phyloP scores from a whole-genome alignment of 2,888 invertebrate species.

The Eupithecia insigniata region DNA sequence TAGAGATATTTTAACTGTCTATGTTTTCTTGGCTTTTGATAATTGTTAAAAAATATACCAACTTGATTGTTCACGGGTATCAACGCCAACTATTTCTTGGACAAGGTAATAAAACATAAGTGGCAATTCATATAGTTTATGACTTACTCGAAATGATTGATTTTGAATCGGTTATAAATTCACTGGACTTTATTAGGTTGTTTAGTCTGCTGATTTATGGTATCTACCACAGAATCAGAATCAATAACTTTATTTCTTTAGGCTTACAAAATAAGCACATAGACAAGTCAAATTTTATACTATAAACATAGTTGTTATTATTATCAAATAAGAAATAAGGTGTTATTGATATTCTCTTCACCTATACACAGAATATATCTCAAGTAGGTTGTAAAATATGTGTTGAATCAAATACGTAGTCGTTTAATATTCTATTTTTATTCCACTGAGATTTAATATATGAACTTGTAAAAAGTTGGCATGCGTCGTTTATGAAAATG shows the following conservation, averaged over 20 bases:
- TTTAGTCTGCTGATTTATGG: constrained; percentile 15
- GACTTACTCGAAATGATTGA: neutral
- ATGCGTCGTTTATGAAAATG: neutral
- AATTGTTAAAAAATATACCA: neutral
- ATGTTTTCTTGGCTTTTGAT: neutral
- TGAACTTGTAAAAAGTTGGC: neutral
- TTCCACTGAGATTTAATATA: neutral
- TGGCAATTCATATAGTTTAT: constrained; percentile 2
- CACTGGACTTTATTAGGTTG: neutral
- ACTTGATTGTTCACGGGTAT: neutral
- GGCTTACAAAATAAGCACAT: too few species aligned
- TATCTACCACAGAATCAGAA: neutral
- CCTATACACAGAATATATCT: too few species aligned
- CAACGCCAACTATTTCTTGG: neutral
- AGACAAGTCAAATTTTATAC: too few species aligned
- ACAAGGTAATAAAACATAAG: neutral
- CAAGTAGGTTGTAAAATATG: neutral
- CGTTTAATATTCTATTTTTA: neutral
- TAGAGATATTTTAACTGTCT: constrained; percentile 29
- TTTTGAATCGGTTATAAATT: constrained; percentile 8
- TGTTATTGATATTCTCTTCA: too few species aligned
- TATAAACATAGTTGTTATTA: too few species aligned
- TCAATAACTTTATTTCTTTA: too few species aligned
- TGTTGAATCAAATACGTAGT: neutral
- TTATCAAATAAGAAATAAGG: too few species aligned